phyloP scores from a whole-genome alignment of 2,797 vertebrate species.

The Dallia pectoralis region DNA sequence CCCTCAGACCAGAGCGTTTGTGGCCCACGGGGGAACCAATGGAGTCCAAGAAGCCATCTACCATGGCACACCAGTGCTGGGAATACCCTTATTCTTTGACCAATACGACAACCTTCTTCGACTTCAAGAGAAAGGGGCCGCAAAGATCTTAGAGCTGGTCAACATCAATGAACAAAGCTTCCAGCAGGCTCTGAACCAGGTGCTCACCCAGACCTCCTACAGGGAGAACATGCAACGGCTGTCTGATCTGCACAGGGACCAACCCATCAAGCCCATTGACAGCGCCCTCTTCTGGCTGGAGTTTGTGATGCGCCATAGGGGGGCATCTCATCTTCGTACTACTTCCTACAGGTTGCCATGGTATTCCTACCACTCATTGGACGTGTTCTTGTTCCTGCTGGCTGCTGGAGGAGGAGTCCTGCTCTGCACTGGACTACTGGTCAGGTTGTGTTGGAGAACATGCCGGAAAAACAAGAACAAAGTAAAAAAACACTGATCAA shows the following conservation, averaged over 20 bases:
- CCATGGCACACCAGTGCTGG: conserved; percentile 25
- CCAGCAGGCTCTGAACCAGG: conserved; percentile 1
- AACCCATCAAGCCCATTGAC: conserved; percentile 13
- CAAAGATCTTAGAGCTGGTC: conserved; percentile 10
- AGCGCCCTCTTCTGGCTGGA: conserved; percentile 19
- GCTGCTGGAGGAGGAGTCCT: not conserved
- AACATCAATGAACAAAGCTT: not conserved
- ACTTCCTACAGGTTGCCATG: not conserved
- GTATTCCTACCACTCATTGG: not conserved
- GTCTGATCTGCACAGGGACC: conserved; percentile 16
- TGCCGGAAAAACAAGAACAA: too few species aligned
- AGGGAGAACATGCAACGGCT: conserved; percentile 17
- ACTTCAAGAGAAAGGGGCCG: not conserved
- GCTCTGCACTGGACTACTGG: too few species aligned
- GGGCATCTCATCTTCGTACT: conserved; percentile 6
- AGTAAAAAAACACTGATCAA: too few species aligned
- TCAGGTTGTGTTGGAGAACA: too few species aligned
- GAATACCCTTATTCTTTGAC: conserved; percentile 25
- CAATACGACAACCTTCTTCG: conserved; percentile 18
- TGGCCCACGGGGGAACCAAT: conserved; percentile 25
- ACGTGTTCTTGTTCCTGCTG: not conserved
- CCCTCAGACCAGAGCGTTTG: conserved; percentile 23
- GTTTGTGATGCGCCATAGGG: conserved; percentile 18
- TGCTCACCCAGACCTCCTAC: conserved; percentile 8
- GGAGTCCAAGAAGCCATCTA: conserved; percentile 29